phyloP scores from a whole-genome alignment of 2,113 vertebrate species.

The Lepus timidus region DNA sequence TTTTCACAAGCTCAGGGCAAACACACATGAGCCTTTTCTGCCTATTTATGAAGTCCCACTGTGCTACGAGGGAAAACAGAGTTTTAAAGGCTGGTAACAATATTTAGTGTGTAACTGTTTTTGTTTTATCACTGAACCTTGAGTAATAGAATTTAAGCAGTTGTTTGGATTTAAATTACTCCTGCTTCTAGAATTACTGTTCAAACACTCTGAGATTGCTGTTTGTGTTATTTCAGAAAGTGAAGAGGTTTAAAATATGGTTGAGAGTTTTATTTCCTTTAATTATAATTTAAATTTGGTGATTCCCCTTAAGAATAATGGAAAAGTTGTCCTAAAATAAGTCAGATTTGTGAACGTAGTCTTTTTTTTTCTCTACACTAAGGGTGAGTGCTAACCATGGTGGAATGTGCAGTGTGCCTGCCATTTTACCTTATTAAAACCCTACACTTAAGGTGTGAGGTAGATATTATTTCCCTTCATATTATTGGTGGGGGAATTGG shows the following conservation, averaged over 20 bases:
- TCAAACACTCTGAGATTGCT: slow-evolving; percentile 17
- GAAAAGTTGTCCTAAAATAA: slow-evolving; percentile 17
- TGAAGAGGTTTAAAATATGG: background rate
- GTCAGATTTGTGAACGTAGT: background rate
- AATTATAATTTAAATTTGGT: slow-evolving; percentile 41
- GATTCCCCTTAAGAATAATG: slow-evolving; percentile 4
- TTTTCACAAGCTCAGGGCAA: background rate
- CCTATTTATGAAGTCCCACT: background rate
- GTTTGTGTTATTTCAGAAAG: background rate
- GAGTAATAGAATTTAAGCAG: background rate
- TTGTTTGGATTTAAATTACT: slow-evolving; percentile 61
- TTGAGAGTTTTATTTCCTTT: slow-evolving; percentile 35
- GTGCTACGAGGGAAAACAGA: background rate
- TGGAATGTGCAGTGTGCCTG: background rate
- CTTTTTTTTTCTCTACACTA: background rate
- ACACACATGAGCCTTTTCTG: background rate
- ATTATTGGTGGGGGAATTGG: slow-evolving; percentile 11
- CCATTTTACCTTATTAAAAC: background rate
- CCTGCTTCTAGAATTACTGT: background rate
- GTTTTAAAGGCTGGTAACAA: background rate
- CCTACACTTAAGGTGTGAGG: background rate
- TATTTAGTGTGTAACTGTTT: background rate
- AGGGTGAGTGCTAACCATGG: background rate
- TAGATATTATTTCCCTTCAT: background rate
- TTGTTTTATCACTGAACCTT: slow-evolving; percentile 18